phyloP scores from a whole-genome alignment of 1,140 invertebrate species.

The Teleogryllus occipitalis region DNA sequence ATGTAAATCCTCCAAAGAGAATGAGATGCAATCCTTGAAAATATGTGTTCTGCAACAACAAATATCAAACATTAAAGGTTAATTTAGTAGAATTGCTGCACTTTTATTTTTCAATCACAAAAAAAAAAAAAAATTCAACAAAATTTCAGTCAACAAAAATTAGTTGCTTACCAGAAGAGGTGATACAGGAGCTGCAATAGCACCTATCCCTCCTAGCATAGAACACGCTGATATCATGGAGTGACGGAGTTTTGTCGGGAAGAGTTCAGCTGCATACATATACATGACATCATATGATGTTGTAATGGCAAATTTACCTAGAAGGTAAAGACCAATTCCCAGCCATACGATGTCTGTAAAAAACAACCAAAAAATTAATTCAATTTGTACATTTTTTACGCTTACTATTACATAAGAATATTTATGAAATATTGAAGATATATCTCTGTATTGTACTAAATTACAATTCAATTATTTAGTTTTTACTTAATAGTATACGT shows the following conservation, averaged over 20 bases:
- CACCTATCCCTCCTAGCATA: neutral
- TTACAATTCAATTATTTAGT: no score
- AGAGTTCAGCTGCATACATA: neutral
- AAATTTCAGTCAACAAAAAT: no score
- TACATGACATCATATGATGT: neutral
- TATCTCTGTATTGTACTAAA: no score
- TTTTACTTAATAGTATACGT: no score
- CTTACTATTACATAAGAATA: no score
- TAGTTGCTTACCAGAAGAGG: neutral
- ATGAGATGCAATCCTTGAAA: neutral
- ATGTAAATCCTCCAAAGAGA: neutral
- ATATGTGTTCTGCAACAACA: neutral
- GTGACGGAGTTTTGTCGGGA: neutral
- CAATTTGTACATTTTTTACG: no score
- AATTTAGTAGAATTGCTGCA: no score
- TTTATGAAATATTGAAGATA: no score
- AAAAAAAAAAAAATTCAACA: no score
- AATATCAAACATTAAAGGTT: no score
- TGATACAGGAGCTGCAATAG: neutral
- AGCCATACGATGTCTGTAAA: neutral
- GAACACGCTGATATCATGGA: neutral
- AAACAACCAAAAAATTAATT: neutral
- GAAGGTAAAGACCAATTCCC: neutral
- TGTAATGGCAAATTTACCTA: neutral
- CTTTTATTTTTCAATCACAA: no score